Percentiles rank a stretch among this genome's conserved stretches.
Evolutionary conservation across 2,888 invertebrate species (phyloP).

Genomic region (Nomada flava): DNA sequence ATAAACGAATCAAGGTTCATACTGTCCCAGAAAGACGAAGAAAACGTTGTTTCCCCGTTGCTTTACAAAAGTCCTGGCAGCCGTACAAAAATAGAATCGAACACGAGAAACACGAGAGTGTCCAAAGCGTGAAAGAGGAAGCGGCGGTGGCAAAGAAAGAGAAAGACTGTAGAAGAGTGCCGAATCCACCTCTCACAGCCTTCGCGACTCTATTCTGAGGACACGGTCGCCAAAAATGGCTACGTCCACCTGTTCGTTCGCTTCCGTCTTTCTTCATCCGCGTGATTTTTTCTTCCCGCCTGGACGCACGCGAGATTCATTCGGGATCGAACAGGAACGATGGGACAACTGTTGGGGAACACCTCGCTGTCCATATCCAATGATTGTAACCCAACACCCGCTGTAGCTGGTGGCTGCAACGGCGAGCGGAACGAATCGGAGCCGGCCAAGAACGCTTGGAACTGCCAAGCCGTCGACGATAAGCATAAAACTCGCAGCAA

Average conservation of each 20-base stretch:
- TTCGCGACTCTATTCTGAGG: conserved; percentile 78
- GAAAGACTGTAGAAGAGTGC: conserved; percentile 44
- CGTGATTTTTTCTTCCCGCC: neutral
- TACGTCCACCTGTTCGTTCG: conserved; percentile 60
- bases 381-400: conserved; percentile 72
- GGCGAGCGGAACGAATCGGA: conserved; percentile 51
- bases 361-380: conserved; percentile 64
- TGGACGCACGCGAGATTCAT: neutral
- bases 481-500: conserved; percentile 56
- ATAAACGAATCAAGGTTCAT: neutral
- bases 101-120: conserved; percentile 5
- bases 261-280: neutral
- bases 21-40: neutral
- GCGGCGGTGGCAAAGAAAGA: conserved; percentile 28
- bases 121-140: neutral
- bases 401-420: conserved; percentile 40
- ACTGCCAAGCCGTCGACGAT: conserved; percentile 66
- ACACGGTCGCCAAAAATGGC: conserved; percentile 83
- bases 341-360: conserved; percentile 26
- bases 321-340: neutral
- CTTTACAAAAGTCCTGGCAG: conserved; percentile 9
- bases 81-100: conserved; percentile 42
- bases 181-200: conserved; percentile 54
- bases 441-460: conserved; percentile 66
- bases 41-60: neutral